Base-by-base conservation (phyloP, 2,888 invertebrate genomes). In the Chymomyza fuscimana region DNA sequence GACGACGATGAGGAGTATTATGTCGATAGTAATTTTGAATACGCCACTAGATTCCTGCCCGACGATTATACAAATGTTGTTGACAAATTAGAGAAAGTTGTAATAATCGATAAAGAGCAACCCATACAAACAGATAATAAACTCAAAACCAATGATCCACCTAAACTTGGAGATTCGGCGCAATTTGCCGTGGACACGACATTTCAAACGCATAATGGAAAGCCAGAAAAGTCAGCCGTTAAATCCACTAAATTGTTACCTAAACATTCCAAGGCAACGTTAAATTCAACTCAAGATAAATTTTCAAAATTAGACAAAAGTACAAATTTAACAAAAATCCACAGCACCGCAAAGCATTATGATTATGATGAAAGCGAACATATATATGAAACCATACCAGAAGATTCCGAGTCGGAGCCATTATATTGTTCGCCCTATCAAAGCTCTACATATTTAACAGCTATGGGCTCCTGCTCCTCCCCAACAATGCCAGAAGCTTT, bases 301-400 rank as follows among this genome's bases (percentile, higher is more conserved):
- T n/a, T 9, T 12, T 19, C 67, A 5, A 70, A 70, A 52, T 62
- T 54, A 62, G n/a, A 40, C 12, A 54, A 51, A 19, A 19, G 12
- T 6, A 67, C 62, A 25, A 67, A 10, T 16, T 58, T 61, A 19
- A 40, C 62, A 40, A 65, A 59, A 52, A 16, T n/a, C 5, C 65
- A 51, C 40, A 62, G 15, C 50, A 32, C 10, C 25, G 29, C 25
- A 36, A 74, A 73, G 25, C 69, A 67, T 62, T 75, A 78, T 70
- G 81, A 77, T n/a, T 92, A 92, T 70, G 93, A 92, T 74, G 94
- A 94, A 73, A 93, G 93, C 15, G 94, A 94, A 76, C 94, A 94
- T 84, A 94, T 94, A 67, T 94, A 94, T 82, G 94, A 94, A 88
- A 94, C 94, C 4, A 94, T 94, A 79, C 94, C 94, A 1, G 94